Evolutionary conservation across 2,113 vertebrate genomes (phyloP), one percentile per base, ranked within the genome.

Genomic region (Pithys albifrons): DNA sequence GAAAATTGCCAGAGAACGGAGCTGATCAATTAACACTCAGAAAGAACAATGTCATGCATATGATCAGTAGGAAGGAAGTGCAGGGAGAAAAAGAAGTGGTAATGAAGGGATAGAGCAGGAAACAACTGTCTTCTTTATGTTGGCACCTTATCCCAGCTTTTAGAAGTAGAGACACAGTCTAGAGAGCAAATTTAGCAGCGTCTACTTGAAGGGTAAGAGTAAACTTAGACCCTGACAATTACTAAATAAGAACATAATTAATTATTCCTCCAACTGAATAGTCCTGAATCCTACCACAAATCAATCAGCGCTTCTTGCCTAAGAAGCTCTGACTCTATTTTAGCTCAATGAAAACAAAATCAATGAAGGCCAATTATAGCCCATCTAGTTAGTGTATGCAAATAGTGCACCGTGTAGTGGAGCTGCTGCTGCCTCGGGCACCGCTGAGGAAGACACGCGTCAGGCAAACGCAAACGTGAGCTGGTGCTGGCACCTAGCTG

Each of bases 311-410:
- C 98, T 98, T 96, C 96, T 74, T 91, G 97, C 98, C 97, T 98
- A 98, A 98, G 98, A 98, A 98, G 98, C 98, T 99, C 97, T 97
- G 98, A 99, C 98, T 99, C 98, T 98, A 99, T 99, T 98, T 98
- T 98, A 98, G 98, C 98, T 99, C 98, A 99, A 99, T 99, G 98
- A 99, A 98, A 98, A 98, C 95, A 98, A 98, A 98, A 99, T 99
- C 99, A 97, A 99, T 99, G 97, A 97, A 97, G 98, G 98, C 98
- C 98, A 99, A 99, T 99, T 99, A 99, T 90, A 98, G 97, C 96
- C 96, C 91, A 97, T 98, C 98, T 99, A 97, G 96, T 99, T 99
- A 99, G 98, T 96, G 97, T 97, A 99, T 98, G 99, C 97, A 99
- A 99, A 99, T 98, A 73, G 97, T 83, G 49, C 91, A 73, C 86